Evolutionary conservation across 2,888 invertebrate species (phyloP), one percentile per base, ranked within the genome.

Genomic region (Lasioglossum zephyrum): DNA sequence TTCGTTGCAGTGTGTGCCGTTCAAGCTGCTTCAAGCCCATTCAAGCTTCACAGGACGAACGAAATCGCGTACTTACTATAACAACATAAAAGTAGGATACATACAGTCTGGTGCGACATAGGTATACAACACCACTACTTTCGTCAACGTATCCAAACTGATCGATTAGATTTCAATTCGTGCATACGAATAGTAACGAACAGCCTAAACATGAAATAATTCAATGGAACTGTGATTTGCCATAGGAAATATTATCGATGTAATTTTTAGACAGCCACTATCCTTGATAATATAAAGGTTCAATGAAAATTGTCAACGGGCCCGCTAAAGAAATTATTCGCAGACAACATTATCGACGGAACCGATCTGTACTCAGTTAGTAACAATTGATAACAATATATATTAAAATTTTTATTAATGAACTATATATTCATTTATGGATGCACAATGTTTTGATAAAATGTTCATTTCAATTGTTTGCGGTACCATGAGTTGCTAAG

Each of bases 121-220:
- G 44, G 44, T 22, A 49, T 49, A 49, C n/a, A 57, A 81, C 79
- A 86, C 79, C 57, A 76, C 79, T 83, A 74, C 44, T 26, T 75
- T 75, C n/a, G 31, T 36, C 31, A 82, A n/a, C 31, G 74, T 22
- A n/a, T 39, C 31, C 70, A 36, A 5, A 36, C 66, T 60, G 66
- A 79, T 86, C 84, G 70, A 80, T 66, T 44, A 31, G 60, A 49
- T 66, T 73, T 60, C 69, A 57, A 53, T 11, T 22, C n/a, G 22
- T 53, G 22, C 53, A 22, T 53, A 22, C 53, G 53, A 22, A 53
- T 22, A 53, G 3, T 22, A 53, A 53, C 49, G 18, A 18, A 49
- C 18, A 53, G 53, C 18, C 8, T 53, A 53, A 22, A 22, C 22
- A 53, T 22, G 53, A 53, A 53, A 53, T 57, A 4, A 53, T 53